phyloP scores from a whole-genome alignment of 37 sponge, comb jelly and placozoan genomes.

The Axinella damicornis region DNA sequence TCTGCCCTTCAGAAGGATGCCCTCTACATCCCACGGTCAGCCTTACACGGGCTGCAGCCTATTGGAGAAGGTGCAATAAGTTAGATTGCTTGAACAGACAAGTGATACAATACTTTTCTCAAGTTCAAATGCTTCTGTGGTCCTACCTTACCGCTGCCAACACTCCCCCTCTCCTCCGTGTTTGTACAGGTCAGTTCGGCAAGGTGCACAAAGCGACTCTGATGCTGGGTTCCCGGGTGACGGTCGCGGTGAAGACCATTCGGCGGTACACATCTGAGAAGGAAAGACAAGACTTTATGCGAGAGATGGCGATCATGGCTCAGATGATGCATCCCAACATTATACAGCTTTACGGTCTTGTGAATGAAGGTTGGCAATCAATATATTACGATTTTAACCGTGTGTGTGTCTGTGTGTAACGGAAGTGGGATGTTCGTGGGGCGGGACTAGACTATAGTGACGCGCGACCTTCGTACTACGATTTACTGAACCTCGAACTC shows the following conservation, averaged over 20 bases:
- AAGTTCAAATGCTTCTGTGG: too few relatives aligned
- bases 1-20: conserved; percentile 42
- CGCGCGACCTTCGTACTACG: too few relatives aligned
- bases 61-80: conserved; percentile 50
- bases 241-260: conserved; percentile 28
- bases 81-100: too few relatives aligned
- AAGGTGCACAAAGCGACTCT: conserved; percentile 48
- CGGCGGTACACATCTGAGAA: background rate
- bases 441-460: too few relatives aligned
- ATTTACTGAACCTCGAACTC: too few relatives aligned
- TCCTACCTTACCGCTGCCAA: background rate
- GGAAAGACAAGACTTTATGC: background rate
- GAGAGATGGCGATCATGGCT: conserved; percentile 41
- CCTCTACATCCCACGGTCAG: conserved; percentile 19
- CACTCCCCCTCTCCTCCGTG: background rate
- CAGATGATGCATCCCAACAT: conserved; percentile 53
- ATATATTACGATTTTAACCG: background rate
- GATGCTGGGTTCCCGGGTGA: background rate
- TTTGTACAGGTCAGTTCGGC: conserved; percentile 43
- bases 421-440: too few relatives aligned
- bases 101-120: too few relatives aligned
- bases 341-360: conserved; percentile 37
- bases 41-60: background rate
- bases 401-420: too few relatives aligned
- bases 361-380: conserved; percentile 24